A percentile compares a stretch with the other conserved stretches of the same genome.
Evolutionary conservation across 1,140 invertebrate species (phyloP).

Genomic region (Sycophaga agraensis): DNA sequence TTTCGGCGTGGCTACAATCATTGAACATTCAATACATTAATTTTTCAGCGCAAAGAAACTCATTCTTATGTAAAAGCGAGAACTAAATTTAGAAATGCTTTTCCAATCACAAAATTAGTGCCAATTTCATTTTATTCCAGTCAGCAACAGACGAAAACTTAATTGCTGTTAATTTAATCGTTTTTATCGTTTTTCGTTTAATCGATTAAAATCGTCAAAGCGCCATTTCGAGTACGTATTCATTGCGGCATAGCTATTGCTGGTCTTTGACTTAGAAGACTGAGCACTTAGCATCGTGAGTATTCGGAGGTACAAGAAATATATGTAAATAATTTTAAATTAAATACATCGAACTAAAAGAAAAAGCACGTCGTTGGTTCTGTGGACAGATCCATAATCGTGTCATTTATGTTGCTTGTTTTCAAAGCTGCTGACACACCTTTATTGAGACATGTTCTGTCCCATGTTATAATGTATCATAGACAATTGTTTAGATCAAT

Average conservation of each 20-base stretch:
- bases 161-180: constrained; percentile 7
- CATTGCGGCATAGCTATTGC: constrained; percentile 39
- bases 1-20: background rate
- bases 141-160: background rate
- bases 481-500: constrained; percentile 39
- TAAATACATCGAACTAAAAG: constrained; percentile 5
- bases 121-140: constrained; percentile 20
- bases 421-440: constrained; percentile 34
- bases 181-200: constrained; percentile 25
- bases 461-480: constrained; percentile 37
- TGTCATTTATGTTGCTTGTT: constrained; percentile 28
- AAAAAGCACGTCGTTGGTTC: constrained; percentile 25
- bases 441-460: constrained; percentile 27
- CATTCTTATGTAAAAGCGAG: background rate
- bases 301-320: constrained; percentile 12
- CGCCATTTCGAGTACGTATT: constrained; percentile 16
- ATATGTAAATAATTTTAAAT: constrained; percentile 39
- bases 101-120: constrained; percentile 24
- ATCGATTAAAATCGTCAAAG: constrained; percentile 3
- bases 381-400: constrained; percentile 7
- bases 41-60: constrained; percentile 13
- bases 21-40: background rate
- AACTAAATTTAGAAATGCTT: background rate
- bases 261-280: constrained; percentile 46
- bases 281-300: constrained; percentile 40